These are phyloP conservation scores for Sphaeramia orbicularis DNA, from an alignment of 2,797 vertebrate genomes.

Conservation along the genomic window DNA sequence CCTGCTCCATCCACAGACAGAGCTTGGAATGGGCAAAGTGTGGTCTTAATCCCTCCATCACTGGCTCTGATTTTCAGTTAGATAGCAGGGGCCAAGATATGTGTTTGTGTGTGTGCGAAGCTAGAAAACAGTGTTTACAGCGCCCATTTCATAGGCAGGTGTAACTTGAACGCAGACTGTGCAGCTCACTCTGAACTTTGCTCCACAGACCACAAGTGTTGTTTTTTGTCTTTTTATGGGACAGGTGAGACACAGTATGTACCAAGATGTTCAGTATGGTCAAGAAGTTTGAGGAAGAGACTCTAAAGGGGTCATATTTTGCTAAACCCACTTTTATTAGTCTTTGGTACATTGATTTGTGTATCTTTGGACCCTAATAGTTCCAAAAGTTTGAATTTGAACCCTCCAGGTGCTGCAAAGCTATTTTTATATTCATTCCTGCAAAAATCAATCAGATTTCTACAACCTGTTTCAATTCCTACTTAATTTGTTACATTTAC, in stretches of 20 bases:
- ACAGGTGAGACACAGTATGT: constrained; percentile 42
- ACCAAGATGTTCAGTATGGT: too few relatives aligned
- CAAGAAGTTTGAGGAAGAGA: neutral
- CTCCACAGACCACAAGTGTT: constrained; percentile 19
- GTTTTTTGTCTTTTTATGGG: constrained; percentile 24
- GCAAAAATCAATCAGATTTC: too few relatives aligned
- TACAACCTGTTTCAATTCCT: too few relatives aligned
- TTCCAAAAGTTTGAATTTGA: too few relatives aligned
- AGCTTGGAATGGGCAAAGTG: constrained; percentile 49
- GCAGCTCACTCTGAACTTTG: constrained; percentile 65
- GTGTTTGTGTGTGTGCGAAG: constrained; percentile 35
- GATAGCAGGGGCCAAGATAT: constrained; percentile 69
- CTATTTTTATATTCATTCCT: too few relatives aligned
- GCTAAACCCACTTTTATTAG: too few relatives aligned
- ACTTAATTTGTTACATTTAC: too few relatives aligned
- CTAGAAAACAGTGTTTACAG: constrained; percentile 66
- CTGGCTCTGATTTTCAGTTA: constrained; percentile 84
- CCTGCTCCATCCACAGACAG: constrained; percentile 61
- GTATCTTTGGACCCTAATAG: too few relatives aligned
- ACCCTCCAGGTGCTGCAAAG: too few relatives aligned
- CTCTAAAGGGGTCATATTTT: too few relatives aligned
- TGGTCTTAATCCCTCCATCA: constrained; percentile 70
- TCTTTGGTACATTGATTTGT: too few relatives aligned
- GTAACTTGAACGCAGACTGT: constrained; percentile 43
- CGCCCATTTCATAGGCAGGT: constrained; percentile 58